Percentiles rank a stretch among this genome's conserved stretches.
Evolutionary conservation across 2,888 invertebrate species (phyloP).

Genomic region (Oscheius sp.): DNA sequence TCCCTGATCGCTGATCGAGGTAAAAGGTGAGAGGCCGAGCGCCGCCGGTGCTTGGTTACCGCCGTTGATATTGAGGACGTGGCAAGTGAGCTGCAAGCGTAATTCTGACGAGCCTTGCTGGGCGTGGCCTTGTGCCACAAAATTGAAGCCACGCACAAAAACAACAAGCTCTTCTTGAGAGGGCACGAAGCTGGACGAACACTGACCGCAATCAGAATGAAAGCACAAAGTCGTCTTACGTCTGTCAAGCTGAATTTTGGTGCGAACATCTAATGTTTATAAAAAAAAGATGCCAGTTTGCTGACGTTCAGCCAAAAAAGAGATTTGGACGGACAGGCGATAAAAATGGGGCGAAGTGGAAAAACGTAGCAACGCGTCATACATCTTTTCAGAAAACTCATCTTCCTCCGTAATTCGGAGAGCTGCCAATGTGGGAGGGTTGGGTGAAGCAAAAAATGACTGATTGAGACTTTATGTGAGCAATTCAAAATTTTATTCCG

Average conservation of each 20-base stretch:
- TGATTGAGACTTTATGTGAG: conserved; percentile 13
- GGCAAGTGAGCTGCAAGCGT: conserved; percentile 33
- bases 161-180: conserved; percentile 21
- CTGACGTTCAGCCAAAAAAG: background rate
- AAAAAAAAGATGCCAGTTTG: background rate
- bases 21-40: background rate
- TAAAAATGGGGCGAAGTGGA: conserved; percentile 22
- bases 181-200: conserved; percentile 6
- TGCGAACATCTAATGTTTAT: conserved; percentile 1
- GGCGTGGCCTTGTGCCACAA: conserved; percentile 37
- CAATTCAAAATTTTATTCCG: conserved; percentile 27
- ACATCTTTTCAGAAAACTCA: background rate
- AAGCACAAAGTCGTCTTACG: no score
- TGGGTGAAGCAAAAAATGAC: background rate
- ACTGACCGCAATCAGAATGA: conserved; percentile 16
- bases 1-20: background rate
- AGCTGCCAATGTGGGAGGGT: background rate
- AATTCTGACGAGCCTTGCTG: conserved; percentile 35
- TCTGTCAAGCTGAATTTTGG: no score
- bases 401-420: background rate
- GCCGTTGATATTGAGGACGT: conserved; percentile 30
- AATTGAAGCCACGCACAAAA: conserved; percentile 36
- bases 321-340: background rate
- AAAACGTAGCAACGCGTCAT: conserved; percentile 10
- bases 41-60: conserved; percentile 24